phyloP scores from a whole-genome alignment of 2,888 invertebrate species.

The Synanthedon myopaeformis region DNA sequence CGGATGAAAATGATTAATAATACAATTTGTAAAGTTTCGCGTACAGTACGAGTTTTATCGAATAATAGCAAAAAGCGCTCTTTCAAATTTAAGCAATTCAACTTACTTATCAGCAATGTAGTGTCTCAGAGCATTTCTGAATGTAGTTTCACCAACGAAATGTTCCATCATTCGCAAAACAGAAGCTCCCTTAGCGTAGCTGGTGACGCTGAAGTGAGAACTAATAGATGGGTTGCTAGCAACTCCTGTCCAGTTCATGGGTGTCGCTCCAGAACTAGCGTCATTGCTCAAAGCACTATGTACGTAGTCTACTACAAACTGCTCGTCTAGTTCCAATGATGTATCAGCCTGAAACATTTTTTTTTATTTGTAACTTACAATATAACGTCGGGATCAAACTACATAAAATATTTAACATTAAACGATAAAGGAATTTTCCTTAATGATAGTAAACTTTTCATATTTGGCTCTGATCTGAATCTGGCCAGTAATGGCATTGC shows the following conservation, averaged over 20 bases:
- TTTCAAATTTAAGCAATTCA: neutral
- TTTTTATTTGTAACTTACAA: no score
- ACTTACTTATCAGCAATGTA: conserved; percentile 72
- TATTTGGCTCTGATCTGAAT: no score
- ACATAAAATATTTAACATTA: neutral
- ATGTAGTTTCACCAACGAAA: conserved; percentile 65
- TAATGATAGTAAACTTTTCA: no score
- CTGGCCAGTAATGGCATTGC: no score
- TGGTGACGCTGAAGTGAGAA: conserved; percentile 74
- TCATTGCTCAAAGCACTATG: conserved; percentile 75
- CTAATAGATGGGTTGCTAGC: conserved; percentile 61
- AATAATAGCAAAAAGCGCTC: neutral
- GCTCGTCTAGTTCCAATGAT: conserved; percentile 49
- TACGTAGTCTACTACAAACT: conserved; percentile 77
- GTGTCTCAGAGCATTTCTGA: conserved; percentile 65
- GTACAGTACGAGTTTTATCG: no score
- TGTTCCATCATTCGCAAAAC: conserved; percentile 77
- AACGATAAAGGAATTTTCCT: neutral
- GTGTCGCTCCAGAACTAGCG: conserved; percentile 41
- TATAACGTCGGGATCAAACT: neutral
- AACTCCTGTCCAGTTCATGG: conserved; percentile 68
- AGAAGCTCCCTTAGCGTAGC: conserved; percentile 76
- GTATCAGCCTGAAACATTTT: conserved; percentile 36
- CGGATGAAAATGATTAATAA: no score
- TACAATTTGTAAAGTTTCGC: no score